Percentiles rank a stretch among this genome's conserved stretches.
Evolutionary conservation across 2,113 vertebrate genomes (phyloP).

Genomic region (Poicephalus gulielmi): DNA sequence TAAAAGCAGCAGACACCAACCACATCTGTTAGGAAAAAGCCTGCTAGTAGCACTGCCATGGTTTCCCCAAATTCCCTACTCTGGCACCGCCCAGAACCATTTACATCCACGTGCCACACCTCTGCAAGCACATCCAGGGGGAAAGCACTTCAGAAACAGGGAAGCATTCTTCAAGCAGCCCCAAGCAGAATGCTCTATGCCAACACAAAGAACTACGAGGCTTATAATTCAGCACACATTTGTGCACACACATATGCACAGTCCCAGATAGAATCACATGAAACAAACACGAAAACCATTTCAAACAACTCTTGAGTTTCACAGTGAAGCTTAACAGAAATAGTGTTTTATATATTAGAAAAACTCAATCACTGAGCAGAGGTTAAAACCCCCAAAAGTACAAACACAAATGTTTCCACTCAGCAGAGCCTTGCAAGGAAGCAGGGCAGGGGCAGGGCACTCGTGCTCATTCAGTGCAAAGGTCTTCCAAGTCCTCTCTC

Average conservation of each 20-base stretch:
- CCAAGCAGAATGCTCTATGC: neutral
- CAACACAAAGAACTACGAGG: rapidly evolving
- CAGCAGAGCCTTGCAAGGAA: neutral
- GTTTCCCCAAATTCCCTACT: neutral
- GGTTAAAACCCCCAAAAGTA: neutral
- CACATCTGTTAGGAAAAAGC: neutral
- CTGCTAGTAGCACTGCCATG: rapidly evolving
- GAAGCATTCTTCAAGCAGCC: neutral
- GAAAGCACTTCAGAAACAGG: neutral
- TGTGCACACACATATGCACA: rapidly evolving
- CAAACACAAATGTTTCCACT: neutral
- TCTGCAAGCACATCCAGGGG: rapidly evolving
- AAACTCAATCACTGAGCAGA: neutral
- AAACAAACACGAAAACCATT: neutral
- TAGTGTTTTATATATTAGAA: neutral
- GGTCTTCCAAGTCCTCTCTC: neutral
- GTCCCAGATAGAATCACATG: rapidly evolving
- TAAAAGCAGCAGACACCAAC: neutral
- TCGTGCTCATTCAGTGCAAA: neutral
- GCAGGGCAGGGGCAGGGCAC: neutral
- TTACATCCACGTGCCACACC: rapidly evolving
- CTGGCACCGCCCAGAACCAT: neutral
- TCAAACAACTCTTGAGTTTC: neutral
- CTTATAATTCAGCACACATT: rapidly evolving
- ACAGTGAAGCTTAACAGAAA: neutral